phyloP scores from a whole-genome alignment of 2,113 vertebrate genomes.

The Sprattus sprattus region DNA sequence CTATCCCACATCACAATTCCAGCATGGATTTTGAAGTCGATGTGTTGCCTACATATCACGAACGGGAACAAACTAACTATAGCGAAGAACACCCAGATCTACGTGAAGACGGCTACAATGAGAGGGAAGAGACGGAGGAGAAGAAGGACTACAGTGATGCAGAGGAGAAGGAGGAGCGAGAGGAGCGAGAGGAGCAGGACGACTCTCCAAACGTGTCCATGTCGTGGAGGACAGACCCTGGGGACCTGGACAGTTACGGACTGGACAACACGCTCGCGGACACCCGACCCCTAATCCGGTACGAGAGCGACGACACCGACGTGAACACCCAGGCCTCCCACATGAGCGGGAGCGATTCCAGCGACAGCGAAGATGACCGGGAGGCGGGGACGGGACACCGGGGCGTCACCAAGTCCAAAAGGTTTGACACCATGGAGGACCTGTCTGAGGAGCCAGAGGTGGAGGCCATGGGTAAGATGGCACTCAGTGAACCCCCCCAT shows the following conservation, averaged over 20 bases:
- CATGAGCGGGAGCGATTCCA: slow-evolving; percentile 59
- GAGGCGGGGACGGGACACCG: slow-evolving; percentile 49
- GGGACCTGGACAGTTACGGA: slow-evolving; percentile 69
- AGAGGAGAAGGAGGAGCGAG: slow-evolving; percentile 27
- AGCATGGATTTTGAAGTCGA: not conserved
- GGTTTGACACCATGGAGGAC: slow-evolving; percentile 72
- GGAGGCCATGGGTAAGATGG: slow-evolving; percentile 51
- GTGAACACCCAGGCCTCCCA: slow-evolving; percentile 63
- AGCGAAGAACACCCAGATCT: not conserved
- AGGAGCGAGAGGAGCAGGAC: slow-evolving; percentile 54
- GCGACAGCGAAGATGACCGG: slow-evolving; percentile 65
- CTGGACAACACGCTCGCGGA: slow-evolving; percentile 75
- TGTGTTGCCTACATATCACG: not conserved
- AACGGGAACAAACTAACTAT: not conserved
- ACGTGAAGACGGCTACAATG: not conserved
- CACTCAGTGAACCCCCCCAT: slow-evolving; percentile 43
- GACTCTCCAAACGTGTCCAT: slow-evolving; percentile 67
- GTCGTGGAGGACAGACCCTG: slow-evolving; percentile 67
- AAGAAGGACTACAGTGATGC: not conserved
- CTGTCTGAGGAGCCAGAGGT: slow-evolving; percentile 69
- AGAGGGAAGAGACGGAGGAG: slow-evolving; percentile 7
- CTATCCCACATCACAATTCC: not conserved
- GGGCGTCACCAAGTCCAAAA: slow-evolving; percentile 59
- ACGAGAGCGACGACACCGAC: slow-evolving; percentile 71
- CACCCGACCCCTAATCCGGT: slow-evolving; percentile 70